Conservation (phyloP, 2,797 vertebrate genomes). For the Rhodeus uyekii region DNA sequence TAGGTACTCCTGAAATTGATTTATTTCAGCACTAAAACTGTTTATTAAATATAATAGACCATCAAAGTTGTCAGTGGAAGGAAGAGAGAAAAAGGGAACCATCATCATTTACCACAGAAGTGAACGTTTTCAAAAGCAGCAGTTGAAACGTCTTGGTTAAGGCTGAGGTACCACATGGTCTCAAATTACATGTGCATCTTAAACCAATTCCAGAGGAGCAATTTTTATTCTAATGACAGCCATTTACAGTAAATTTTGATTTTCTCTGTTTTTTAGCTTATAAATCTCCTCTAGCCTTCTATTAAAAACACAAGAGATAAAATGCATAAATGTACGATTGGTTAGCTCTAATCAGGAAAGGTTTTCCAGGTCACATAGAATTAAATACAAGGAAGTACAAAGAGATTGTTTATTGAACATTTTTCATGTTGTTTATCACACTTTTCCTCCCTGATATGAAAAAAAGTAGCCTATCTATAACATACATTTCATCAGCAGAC, state of each 20-base stretch:
- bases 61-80: constrained; percentile 78
- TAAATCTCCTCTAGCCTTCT: background rate
- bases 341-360: background rate
- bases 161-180: constrained; percentile 64
- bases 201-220: constrained; percentile 58
- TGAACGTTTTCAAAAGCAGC: constrained; percentile 65
- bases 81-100: constrained; percentile 58
- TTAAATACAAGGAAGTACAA: background rate
- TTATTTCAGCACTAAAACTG: constrained; percentile 78
- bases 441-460: constrained; percentile 18
- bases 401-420: constrained; percentile 15
- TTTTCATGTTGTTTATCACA: background rate
- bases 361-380: background rate
- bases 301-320: background rate
- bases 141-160: constrained; percentile 64
- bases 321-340: background rate
- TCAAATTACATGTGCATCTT: constrained; percentile 68
- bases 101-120: constrained; percentile 66
- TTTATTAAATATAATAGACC: constrained; percentile 85
- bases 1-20: constrained; percentile 79
- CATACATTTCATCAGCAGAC: constrained; percentile 30
- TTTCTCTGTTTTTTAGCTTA: background rate
- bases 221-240: constrained; percentile 39
- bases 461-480: constrained; percentile 18
- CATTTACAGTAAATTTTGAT: constrained; percentile 21